Base-by-base conservation (phyloP, 1,140 invertebrate genomes). In the Halyomorpha halys region DNA sequence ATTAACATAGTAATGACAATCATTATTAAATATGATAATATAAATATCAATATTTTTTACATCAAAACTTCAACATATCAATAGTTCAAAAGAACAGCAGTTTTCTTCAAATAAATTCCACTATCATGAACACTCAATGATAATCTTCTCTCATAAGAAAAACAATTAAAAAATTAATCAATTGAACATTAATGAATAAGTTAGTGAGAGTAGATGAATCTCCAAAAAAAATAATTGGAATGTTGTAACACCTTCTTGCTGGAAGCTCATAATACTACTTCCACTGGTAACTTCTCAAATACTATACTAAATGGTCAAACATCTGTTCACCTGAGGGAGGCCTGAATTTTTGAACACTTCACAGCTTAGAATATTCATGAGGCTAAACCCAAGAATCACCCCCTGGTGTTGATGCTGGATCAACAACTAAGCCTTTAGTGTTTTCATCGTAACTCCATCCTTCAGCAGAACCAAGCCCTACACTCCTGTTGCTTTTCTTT, bases 401-500 rank as follows among this genome's bases (percentile, higher is more conserved):
- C 59, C 78, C 79, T 19, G 78, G 74, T 13, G 76, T 75, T 47
- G 73, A 75, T 1, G 73, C 73, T 23, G 76, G 70, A 61, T 71
- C 69, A 44, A 76, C 74, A 45, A 74, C 72, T 19, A 73, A 70
- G 56, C 71, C 68, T 39, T 71, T 69, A 59, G 73, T 68, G 45
- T 74, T 74, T 64, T 72, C 72, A 51, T 72, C 69, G 63, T 74
- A 69, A 30, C 73, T 74, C 61, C 74, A 76, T 65, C 70, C 71
- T 68, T 71, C 70, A 72, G 74, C 72, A 71, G 73, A 72, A 71
- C 75, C 74, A 70, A 77, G 72, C 71, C 77, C 73, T 71, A 78
- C 78, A 71, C 76, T 78, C 71, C 82, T 82, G 64, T 83, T 79
- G 73, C 83, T 84, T 71, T 84, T 83, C 74, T 87, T 87, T 77